Percentiles rank a stretch among this genome's conserved stretches.
These are phyloP conservation scores for Brachyistius frenatus DNA, from an alignment of 2,113 vertebrate species.

Conservation along the genomic window DNA sequence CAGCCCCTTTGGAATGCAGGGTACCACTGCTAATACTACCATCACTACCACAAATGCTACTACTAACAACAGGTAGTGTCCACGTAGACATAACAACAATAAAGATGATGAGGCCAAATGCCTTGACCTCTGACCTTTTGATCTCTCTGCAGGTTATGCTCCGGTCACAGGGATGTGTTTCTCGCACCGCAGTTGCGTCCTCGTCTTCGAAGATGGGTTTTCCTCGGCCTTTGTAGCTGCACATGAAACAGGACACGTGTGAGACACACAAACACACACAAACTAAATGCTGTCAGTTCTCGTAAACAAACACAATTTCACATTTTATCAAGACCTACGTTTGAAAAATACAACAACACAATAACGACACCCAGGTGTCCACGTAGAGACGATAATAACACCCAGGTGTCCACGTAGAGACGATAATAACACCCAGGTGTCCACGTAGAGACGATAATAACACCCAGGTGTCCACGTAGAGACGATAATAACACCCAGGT, in stretches of 20 bases:
- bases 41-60: no score
- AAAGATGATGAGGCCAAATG: not conserved
- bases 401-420: no score
- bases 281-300: not conserved
- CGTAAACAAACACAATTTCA: not conserved
- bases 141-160: conserved; percentile 88
- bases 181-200: conserved; percentile 92
- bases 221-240: conserved; percentile 95
- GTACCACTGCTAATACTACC: conserved; percentile 19
- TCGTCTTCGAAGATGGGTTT: conserved; percentile 95
- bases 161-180: conserved; percentile 97
- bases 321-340: not conserved
- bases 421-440: no score
- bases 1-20: conserved; percentile 82
- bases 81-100: no score
- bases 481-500: no score
- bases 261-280: conserved; percentile 69
- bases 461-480: no score
- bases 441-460: no score
- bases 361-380: no score
- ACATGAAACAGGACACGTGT: conserved; percentile 97
- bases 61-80: no score
- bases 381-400: no score
- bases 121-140: not conserved
- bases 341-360: not conserved